A percentile compares a stretch with the other conserved stretches of the same genome.
phyloP scores from a whole-genome alignment of 2,888 invertebrate genomes.

The Alcis repandata region DNA sequence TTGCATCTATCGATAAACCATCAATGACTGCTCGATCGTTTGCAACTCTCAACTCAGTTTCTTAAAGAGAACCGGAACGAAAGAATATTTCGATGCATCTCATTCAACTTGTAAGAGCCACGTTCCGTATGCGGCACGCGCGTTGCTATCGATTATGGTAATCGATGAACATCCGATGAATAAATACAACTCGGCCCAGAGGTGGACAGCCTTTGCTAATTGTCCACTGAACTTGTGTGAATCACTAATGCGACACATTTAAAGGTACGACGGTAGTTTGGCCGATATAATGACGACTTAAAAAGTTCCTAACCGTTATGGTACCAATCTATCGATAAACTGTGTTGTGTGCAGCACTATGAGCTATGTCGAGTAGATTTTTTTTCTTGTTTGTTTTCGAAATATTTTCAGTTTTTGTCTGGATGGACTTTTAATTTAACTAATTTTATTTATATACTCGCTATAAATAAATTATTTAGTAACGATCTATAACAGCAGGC shows the following conservation, averaged over 20 bases:
- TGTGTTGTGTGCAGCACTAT: conserved; percentile 23
- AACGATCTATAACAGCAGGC: conserved; percentile 20
- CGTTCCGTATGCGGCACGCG: conserved; percentile 81
- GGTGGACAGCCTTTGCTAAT: conserved; percentile 87
- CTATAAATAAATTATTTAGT: conserved; percentile 1
- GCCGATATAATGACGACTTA: conserved; percentile 61
- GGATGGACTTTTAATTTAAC: background rate
- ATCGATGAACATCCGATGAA: conserved; percentile 85
- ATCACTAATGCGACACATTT: conserved; percentile 78
- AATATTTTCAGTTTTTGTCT: background rate
- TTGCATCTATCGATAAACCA: conserved; percentile 7
- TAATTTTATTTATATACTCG: conserved; percentile 2
- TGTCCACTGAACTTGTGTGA: conserved; percentile 83
- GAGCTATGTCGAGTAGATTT: background rate
- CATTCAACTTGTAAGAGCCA: conserved; percentile 67
- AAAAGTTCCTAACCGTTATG: conserved; percentile 21
- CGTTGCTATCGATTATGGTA: conserved; percentile 85
- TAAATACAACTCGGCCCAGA: conserved; percentile 81
- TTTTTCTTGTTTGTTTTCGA: background rate
- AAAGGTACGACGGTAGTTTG: conserved; percentile 66
- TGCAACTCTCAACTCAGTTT: background rate
- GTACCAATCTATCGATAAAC: conserved; percentile 48
- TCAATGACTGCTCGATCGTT: background rate
- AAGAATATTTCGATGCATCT: conserved; percentile 65
- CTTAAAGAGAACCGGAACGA: conserved; percentile 37